These are phyloP conservation scores for Sebastes variabilis DNA, from an alignment of 2,797 vertebrate species.

Conservation along the genomic window DNA sequence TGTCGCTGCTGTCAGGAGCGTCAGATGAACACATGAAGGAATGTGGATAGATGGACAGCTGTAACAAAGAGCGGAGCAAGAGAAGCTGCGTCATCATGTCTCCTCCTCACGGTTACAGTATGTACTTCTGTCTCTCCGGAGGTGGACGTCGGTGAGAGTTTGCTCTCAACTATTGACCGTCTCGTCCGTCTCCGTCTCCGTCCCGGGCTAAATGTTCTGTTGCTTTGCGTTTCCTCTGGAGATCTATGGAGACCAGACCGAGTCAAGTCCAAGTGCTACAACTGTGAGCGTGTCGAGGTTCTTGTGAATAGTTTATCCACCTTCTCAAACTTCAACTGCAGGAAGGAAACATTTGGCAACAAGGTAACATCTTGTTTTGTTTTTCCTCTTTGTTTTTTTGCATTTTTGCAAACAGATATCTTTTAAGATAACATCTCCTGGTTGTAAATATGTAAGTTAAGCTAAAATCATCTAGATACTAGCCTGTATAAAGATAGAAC, in stretches of 20 bases:
- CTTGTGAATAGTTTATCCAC: background rate
- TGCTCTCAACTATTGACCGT: slow-evolving; percentile 28
- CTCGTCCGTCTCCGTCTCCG: background rate
- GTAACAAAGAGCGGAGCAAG: background rate
- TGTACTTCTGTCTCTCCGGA: background rate
- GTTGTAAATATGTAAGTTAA: background rate
- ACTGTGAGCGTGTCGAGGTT: background rate
- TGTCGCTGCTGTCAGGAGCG: slow-evolving; percentile 70
- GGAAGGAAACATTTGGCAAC: slow-evolving; percentile 23
- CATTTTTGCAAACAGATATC: background rate
- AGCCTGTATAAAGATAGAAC: background rate
- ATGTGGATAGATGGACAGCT: slow-evolving; percentile 11
- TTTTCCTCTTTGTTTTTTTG: background rate
- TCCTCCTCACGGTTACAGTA: background rate
- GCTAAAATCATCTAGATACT: fast-evolving
- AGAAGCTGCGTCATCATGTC: slow-evolving; percentile 44
- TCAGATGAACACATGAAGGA: background rate
- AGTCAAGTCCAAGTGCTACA: slow-evolving; percentile 11
- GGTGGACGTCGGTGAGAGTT: slow-evolving; percentile 50
- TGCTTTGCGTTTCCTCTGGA: background rate
- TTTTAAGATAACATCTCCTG: background rate
- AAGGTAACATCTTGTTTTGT: slow-evolving; percentile 57
- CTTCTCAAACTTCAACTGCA: slow-evolving; percentile 36
- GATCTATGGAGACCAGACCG: slow-evolving; percentile 26
- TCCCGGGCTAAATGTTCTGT: background rate